Base-by-base conservation (phyloP, 2,797 vertebrate genomes). In the Semaprochilodus insignis region DNA sequence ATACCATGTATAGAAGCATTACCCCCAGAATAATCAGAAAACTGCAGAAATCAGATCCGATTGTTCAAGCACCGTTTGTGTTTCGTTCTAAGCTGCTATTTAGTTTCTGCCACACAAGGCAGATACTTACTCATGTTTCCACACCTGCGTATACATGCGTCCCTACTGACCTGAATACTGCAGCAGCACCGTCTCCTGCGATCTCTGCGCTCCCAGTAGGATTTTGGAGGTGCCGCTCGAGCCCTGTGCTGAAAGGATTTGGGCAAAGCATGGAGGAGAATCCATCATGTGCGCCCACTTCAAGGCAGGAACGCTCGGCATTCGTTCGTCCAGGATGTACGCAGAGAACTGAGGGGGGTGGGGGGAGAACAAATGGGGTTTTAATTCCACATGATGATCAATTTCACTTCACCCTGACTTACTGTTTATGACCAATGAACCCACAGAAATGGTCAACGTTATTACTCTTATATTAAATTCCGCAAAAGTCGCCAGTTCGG, bases 241-340 rank as follows among this genome's bases (percentile, higher is more conserved):
- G 0, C 6, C 0, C 0, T 67, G 74, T 0, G 90, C 89, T 0
- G 94, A 87, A 1, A 88, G 52, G 7, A 94, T 11, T 0, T 90
- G 92, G 15, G 94, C 92, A n/a, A 96, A 96, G 78, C 96, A 52
- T 0, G 97, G 97, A 0, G 97, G 94, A 0, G 90, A 91, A 36
- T 92, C 79, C 94, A 99, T 94, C 93, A 95, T 94, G 80, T 99
- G 98, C 0, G 92, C 88, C 95, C 95, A 97, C 85, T 97, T 97
- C 51, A 98, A 87, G 91, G 97, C 52, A 0, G 97, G 97, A 59
- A 97, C 82, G 66, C 93, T 85, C 0, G 98, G 97, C 75, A 98
- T 92, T 13, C 98, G 96, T 87, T 99, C 97, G 0, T 99, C 98
- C 92, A 99, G 75, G 87, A 99, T 81, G 27, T 97, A 99, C 2